A percentile compares a stretch with the other conserved stretches of the same genome.
Conservation (phyloP, 1,140 invertebrate genomes). For the Protaetia brevitarsis region DNA sequence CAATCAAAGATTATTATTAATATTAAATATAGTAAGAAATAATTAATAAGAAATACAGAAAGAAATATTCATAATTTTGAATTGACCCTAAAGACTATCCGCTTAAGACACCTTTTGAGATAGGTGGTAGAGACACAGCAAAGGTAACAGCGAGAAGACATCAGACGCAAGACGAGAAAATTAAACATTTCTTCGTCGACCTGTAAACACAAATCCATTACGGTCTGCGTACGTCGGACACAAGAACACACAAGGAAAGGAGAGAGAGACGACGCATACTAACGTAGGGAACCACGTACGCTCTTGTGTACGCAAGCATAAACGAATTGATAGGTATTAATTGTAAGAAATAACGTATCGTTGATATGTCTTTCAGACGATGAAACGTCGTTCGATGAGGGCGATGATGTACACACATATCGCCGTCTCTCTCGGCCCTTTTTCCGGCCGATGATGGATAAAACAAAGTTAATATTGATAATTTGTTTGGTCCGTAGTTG, state of each 20-base stretch:
- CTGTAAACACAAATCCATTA: conserved; percentile 1
- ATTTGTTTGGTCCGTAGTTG: conserved; percentile 41
- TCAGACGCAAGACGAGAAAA: background rate
- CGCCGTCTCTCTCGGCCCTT: too few species aligned
- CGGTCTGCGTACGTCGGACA: background rate
- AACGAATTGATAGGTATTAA: background rate
- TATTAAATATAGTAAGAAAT: too few species aligned
- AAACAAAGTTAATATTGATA: conserved; percentile 49
- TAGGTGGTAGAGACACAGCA: too few species aligned
- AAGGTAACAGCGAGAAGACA: too few species aligned
- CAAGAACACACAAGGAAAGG: background rate
- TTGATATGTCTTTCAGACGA: background rate
- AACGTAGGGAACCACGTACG: background rate
- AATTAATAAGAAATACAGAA: too few species aligned
- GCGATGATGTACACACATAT: too few species aligned
- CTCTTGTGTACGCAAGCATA: background rate
- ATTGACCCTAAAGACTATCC: too few species aligned
- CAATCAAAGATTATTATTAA: too few species aligned
- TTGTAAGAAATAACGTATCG: background rate
- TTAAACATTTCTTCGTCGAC: background rate
- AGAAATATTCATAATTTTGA: too few species aligned
- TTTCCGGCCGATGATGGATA: conserved; percentile 31
- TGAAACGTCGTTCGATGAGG: too few species aligned
- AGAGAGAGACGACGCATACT: background rate
- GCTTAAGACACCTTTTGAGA: too few species aligned